phyloP scores from a whole-genome alignment of 2,113 vertebrate genomes.

The Malurus cyaneus region DNA sequence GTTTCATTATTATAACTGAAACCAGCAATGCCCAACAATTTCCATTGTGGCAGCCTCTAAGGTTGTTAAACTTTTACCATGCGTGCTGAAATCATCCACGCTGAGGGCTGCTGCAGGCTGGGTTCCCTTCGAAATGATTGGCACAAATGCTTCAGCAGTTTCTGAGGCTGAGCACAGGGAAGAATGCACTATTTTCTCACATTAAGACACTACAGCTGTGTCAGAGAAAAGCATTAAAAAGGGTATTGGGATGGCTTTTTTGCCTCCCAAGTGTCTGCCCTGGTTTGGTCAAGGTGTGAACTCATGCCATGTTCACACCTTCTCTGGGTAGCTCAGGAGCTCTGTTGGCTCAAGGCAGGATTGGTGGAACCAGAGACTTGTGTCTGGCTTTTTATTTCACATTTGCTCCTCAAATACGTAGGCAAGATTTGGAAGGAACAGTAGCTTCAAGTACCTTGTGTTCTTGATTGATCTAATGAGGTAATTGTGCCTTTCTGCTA shows the following conservation, averaged over 20 bases:
- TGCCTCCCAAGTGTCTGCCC: background rate
- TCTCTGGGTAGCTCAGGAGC: background rate
- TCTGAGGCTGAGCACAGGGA: background rate
- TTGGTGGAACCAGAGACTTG: background rate
- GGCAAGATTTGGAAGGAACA: background rate
- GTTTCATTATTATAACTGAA: slow-evolving; percentile 54
- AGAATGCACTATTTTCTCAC: background rate
- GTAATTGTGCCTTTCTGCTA: background rate
- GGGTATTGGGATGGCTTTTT: background rate
- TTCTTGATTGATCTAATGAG: background rate
- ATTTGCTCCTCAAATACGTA: background rate
- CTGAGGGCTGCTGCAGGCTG: slow-evolving; percentile 29
- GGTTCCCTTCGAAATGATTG: background rate
- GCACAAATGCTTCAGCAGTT: background rate
- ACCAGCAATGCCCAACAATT: slow-evolving; percentile 26
- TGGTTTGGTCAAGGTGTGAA: background rate
- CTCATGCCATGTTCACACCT: background rate
- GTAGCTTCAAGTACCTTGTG: background rate
- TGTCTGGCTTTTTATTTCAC: background rate
- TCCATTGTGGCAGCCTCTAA: slow-evolving; percentile 34
- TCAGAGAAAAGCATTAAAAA: background rate
- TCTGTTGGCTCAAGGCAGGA: background rate
- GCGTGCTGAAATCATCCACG: background rate
- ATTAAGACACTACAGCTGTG: background rate
- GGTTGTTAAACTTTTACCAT: slow-evolving; percentile 20